Base-by-base conservation (phyloP, 2,888 invertebrate genomes). In the Caenorhabditis virilis region DNA sequence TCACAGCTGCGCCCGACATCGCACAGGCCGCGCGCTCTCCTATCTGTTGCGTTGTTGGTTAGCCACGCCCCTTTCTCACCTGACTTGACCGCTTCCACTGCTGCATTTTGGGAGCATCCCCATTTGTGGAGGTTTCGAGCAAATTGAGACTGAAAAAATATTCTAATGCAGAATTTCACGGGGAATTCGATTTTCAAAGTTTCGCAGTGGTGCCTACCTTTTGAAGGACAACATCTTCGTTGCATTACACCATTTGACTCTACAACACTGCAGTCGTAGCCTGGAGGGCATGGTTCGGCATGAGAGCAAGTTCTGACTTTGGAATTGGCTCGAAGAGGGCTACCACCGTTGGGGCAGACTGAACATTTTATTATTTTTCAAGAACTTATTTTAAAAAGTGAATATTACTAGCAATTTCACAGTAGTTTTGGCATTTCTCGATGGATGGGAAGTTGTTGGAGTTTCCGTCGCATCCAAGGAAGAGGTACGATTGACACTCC, bases 301-400 rank as follows among this genome's bases (percentile, higher is more conserved):
- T 59, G 51, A 6, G 73, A 72, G 42, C 73, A 76, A 5, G 66
- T 55, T 0, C 73, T 63, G 9, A 72, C 66, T 58, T 73, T 73
- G n/a, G 69, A 69, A 41, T 73, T 70, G 13, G 70, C 41, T 22
- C 70, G 57, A 9, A 71, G 62, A 0, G 73, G 73, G 22, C 63
- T 61, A 33, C 76, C 76, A 15, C 76, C 76, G 41, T 76, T 76
- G 9, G 76, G 76, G 54, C 76, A 76, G 35, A 72, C 75, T 74
- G 47, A 66, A 27, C 6, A 18, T 6, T 26, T 1, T 16, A 16
- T 51, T 27, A 2, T 15, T 15, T n/a, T 27, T 25, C 20, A 18
- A 22, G 33, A 49, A n/a, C 15, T 23, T 23, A 15, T 26, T 45
- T 23, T 33, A 18, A n/a, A n/a, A n/a, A n/a, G n/a, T n/a, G 16